A percentile compares a stretch with the other conserved stretches of the same genome.
Evolutionary conservation across 2,113 vertebrate genomes (phyloP).

Genomic region (Pterocles burchelli): DNA sequence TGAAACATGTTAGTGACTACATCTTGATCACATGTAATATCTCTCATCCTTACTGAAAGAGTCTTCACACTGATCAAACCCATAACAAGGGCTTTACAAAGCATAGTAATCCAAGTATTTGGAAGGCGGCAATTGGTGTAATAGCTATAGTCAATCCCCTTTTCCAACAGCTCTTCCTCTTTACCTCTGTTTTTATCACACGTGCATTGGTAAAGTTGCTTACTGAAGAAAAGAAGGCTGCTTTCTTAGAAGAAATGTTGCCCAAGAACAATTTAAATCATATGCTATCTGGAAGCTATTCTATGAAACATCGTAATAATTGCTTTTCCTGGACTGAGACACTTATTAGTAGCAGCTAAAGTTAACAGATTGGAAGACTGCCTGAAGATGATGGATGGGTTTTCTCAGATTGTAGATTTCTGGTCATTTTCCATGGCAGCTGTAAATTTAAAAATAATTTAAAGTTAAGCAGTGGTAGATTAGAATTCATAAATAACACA

Average conservation of each 20-base stretch:
- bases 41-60: not conserved
- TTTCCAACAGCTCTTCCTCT: not conserved
- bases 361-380: slow-evolving; percentile 74
- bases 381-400: slow-evolving; percentile 80
- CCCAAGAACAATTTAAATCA: slow-evolving; percentile 32
- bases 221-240: not conserved
- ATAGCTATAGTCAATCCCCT: not conserved
- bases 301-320: slow-evolving; percentile 74
- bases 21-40: not conserved
- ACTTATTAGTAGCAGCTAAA: slow-evolving; percentile 89
- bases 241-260: slow-evolving; percentile 13
- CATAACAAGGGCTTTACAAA: not conserved
- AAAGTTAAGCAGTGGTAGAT: slow-evolving; percentile 39
- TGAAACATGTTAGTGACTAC: not conserved
- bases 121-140: not conserved
- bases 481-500: slow-evolving; percentile 39
- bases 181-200: not conserved
- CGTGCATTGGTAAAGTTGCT: not conserved
- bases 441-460: slow-evolving; percentile 70
- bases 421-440: slow-evolving; percentile 86
- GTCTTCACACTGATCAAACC: not conserved
- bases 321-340: slow-evolving; percentile 80
- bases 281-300: slow-evolving; percentile 77
- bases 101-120: not conserved
- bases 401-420: slow-evolving; percentile 84